A percentile compares a stretch with the other conserved stretches of the same genome.
Evolutionary conservation across 2,113 vertebrate genomes (phyloP).

Genomic region (Perccottus glenii): DNA sequence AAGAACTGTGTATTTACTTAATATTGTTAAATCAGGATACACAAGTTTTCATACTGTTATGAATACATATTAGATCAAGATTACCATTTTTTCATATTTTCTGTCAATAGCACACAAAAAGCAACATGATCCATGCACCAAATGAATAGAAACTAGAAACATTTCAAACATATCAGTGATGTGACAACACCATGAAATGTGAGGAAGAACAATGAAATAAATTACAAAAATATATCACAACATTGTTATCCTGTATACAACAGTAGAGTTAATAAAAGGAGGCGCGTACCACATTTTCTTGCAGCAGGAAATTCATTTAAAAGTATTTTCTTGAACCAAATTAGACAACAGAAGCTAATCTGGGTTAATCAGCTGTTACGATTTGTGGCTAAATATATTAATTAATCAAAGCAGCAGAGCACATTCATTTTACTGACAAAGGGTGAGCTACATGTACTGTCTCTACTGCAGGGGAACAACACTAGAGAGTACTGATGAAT

Average conservation of each 20-base stretch:
- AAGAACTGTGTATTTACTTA: constrained; percentile 35
- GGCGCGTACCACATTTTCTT: constrained; percentile 30
- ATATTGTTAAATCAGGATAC: constrained; percentile 15
- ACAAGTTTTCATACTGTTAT: constrained; percentile 26
- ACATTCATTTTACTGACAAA: constrained; percentile 59
- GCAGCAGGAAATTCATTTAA: constrained; percentile 36
- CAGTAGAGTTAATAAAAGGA: constrained; percentile 35
- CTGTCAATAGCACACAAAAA: constrained; percentile 49
- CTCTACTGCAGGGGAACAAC: constrained; percentile 33
- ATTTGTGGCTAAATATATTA: constrained; percentile 54
- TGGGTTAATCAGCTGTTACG: constrained; percentile 52
- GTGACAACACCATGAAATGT: constrained; percentile 48
- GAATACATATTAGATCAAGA: constrained; percentile 39
- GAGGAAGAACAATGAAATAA: constrained; percentile 30
- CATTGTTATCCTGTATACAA: constrained; percentile 45
- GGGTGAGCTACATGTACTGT: constrained; percentile 43
- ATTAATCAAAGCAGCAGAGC: constrained; percentile 27
- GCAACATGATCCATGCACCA: constrained; percentile 41
- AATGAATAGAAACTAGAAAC: constrained; percentile 53
- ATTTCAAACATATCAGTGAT: constrained; percentile 50
- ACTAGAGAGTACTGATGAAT: constrained; percentile 6
- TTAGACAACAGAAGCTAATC: constrained; percentile 28
- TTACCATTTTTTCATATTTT: constrained; percentile 40
- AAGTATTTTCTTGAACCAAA: constrained; percentile 4
- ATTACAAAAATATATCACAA: constrained; percentile 41